Evolutionary conservation across 1,140 invertebrate genomes (phyloP), one percentile per base, ranked within the genome.

Genomic region (Pygmarrhopalites habei): DNA sequence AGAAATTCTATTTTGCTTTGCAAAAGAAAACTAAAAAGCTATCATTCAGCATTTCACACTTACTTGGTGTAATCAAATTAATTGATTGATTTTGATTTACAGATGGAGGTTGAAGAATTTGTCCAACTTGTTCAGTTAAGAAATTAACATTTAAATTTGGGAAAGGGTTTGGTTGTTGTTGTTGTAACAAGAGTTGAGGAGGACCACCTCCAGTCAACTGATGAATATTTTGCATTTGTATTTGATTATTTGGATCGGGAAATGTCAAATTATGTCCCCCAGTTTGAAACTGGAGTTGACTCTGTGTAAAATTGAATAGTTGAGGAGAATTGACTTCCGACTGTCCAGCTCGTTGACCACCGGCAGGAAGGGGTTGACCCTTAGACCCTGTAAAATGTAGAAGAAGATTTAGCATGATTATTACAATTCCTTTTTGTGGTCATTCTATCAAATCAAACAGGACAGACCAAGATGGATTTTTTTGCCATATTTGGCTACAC

Each of bases 111-210:
- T 65, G 62, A 7, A 63, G 47, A 25, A 63, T 63, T 29, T 61
- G 62, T 10, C 58, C 46, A 15, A 64, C 62, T 41, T 64, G 62
- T 10, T 68, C 67, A 2, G 59, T 65, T 7, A 68, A 43, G 41
- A 68, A 62, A 43, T 64, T 68, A 3, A 68, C 56, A 62, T 56
- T 57, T 7, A 59, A 49, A 32, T 61, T 57, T 17, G 57, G 62
- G 49, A 63, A 63, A 23, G n/a, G n/a, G n/a, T 47, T 23, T 53
- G 61, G 62, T 25, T 56, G 43, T 26, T 64, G 62, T 23, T 51
- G 59, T 21, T 41, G 32, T 21, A 65, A 60, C 7, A 68, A 51
- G 2, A 68, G 28, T 21, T 58, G 56, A 21, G 56, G 35, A 15
- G 30, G n/a, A n/a, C n/a, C 57, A 2, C 52, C 61, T 47, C 30